Evolutionary conservation across 2,113 vertebrate genomes (phyloP), one percentile per base, ranked within the genome.

Genomic region (Danionella cerebrum): DNA sequence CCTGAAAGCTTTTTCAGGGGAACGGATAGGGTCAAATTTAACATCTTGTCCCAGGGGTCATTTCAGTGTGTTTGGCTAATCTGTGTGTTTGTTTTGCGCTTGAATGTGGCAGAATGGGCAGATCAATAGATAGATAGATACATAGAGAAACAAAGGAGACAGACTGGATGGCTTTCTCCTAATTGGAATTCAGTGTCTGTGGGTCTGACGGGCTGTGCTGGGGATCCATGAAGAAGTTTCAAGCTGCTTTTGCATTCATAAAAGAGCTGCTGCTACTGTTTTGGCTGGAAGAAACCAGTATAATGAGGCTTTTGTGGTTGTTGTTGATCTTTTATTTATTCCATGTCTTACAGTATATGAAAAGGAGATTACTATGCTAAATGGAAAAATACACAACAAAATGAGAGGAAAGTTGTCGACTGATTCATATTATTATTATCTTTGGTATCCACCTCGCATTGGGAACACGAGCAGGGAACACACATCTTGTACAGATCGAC

Each of bases 31-130:
- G 25, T 60, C 58, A 60, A 60, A 31, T 60, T 33, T 33, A 60
- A 60, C 39, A 60, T 8, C 58, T 45, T 60, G 16, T 60, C 58
- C 18, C 51, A 4, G 24, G 39, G 58, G 58, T 60, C 58, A 45
- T 60, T 60, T 45, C 16, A 19, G 58, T 31, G 16, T 33, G 39
- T 31, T 44, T 45, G 13, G 58, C 6, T 45, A 44, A 60, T 60
- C 45, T 60, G 39, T 25, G 8, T 41, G 36, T 60, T 44, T 60
- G 57, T 21, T 60, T 45, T 60, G 25, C 2, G 24, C 45, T 8
- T 38, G 58, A 31, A 18, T 10, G 6, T 33, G 39, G 39, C 16
- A 18, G 57, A 53, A 11, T 12, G 10, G 16, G 9, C 25, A 60
- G 58, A 45, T 18, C 39, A 21, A 55, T 13, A 22, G 25, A 45